A percentile compares a stretch with the other conserved stretches of the same genome.
phyloP scores from a whole-genome alignment of 2,888 invertebrate species.

The Pammene fasciana region DNA sequence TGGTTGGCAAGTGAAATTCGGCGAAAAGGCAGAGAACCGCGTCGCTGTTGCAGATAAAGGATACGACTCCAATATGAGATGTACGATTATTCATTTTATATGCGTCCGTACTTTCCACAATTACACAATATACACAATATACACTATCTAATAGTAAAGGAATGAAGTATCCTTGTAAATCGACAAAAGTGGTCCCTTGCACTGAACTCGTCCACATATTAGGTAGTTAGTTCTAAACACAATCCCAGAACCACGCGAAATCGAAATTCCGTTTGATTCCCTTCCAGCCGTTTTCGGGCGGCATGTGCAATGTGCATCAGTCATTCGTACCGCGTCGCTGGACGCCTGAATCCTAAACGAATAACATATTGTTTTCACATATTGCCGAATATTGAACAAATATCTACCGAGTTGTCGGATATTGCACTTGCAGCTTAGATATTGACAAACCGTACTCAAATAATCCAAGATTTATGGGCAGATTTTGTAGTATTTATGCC shows the following conservation, averaged over 20 bases:
- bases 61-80: too few relatives aligned
- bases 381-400: slow-evolving; percentile 44
- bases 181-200: too few relatives aligned
- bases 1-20: too few relatives aligned
- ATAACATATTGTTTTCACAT: slow-evolving; percentile 44
- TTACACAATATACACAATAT: too few relatives aligned
- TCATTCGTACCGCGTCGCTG: slow-evolving; percentile 54
- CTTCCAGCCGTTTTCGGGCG: slow-evolving; percentile 3
- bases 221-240: not conserved
- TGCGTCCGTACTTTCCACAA: too few relatives aligned
- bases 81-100: too few relatives aligned
- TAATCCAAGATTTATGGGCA: slow-evolving; percentile 25
- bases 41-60: too few relatives aligned
- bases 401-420: slow-evolving; percentile 13
- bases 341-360: slow-evolving; percentile 45
- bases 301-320: slow-evolving; percentile 54
- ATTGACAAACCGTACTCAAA: slow-evolving; percentile 22
- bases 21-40: too few relatives aligned
- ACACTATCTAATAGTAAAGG: too few relatives aligned
- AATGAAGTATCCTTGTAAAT: too few relatives aligned
- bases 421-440: slow-evolving; percentile 20
- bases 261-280: slow-evolving; percentile 12
- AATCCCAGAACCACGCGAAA: not conserved
- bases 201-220: too few relatives aligned
- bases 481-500: not conserved